phyloP scores from a whole-genome alignment of 53 echinoderm and acorn worm species.

The Crossaster papposus region DNA sequence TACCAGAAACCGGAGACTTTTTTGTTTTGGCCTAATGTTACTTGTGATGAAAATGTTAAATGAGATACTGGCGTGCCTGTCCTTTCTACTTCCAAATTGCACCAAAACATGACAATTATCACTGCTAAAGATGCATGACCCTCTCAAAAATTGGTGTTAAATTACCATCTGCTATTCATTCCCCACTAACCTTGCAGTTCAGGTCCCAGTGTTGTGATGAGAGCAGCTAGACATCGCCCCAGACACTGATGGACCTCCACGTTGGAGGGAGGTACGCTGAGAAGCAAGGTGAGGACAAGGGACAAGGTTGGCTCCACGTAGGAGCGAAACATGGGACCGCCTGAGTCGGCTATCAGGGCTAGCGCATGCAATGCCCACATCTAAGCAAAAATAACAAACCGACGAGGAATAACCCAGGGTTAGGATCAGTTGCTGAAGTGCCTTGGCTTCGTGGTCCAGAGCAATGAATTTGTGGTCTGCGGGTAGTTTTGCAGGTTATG shows the following conservation, averaged over 20 bases:
- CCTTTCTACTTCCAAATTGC: too few species aligned
- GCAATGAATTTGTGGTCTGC: too few species aligned
- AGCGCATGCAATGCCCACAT: constrained; percentile 99
- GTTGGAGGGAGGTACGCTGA: constrained; percentile 96
- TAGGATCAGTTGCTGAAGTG: too few species aligned
- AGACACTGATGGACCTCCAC: constrained; percentile 98
- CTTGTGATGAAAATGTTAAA: too few species aligned
- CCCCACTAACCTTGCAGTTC: constrained; percentile 82
- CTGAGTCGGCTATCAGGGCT: constrained; percentile 96
- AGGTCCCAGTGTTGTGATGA: constrained; percentile 97
- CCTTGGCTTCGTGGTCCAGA: too few species aligned
- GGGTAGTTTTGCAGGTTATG: too few species aligned
- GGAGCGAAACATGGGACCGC: constrained; percentile 99
- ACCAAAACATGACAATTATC: too few species aligned
- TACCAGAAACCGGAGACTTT: too few species aligned
- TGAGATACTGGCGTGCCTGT: too few species aligned
- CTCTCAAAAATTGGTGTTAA: neutral
- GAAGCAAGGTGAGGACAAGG: constrained; percentile 82
- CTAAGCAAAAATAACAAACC: constrained; percentile 54
- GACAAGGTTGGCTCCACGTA: constrained; percentile 98
- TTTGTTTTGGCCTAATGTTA: too few species aligned
- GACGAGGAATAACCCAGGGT: neutral
- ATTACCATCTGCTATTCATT: neutral
- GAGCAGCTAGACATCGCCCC: constrained; percentile 93
- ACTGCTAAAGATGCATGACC: too few species aligned